Conservation (phyloP, 1,140 invertebrate genomes). For the Hyles euphorbiae region DNA sequence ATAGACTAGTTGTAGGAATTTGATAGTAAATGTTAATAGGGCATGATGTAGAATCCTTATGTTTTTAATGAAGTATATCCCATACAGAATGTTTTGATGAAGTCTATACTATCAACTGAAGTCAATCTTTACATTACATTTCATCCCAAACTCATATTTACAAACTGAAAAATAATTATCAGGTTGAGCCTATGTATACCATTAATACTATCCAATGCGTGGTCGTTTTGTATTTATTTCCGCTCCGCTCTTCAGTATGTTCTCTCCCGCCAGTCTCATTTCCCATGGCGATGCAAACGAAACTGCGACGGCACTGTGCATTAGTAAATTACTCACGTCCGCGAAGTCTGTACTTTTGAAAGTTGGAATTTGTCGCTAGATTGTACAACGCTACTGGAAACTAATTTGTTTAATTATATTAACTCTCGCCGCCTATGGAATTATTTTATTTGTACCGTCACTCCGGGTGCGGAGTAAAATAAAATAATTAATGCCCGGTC, state of each 20-base stretch:
- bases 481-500: too few species aligned
- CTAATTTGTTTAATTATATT: slow-evolving; percentile 62
- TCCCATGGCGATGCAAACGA: slow-evolving; percentile 25
- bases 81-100: too few species aligned
- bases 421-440: slow-evolving; percentile 9
- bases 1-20: too few species aligned
- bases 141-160: too few species aligned
- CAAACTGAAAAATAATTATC: too few species aligned
- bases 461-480: too few species aligned
- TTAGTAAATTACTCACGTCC: slow-evolving; percentile 69
- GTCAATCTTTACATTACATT: too few species aligned
- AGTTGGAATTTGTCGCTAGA: slow-evolving; percentile 60
- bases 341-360: slow-evolving; percentile 50
- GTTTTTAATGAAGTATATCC: too few species aligned
- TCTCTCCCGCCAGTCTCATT: slow-evolving; percentile 27
- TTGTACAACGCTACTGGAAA: slow-evolving; percentile 45
- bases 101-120: too few species aligned
- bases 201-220: not conserved
- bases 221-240: not conserved
- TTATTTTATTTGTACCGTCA: not conserved
- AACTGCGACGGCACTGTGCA: slow-evolving; percentile 41
- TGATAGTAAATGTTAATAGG: too few species aligned
- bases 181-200: too few species aligned
- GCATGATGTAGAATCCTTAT: too few species aligned
- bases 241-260: not conserved